phyloP scores from a whole-genome alignment of 2,113 vertebrate species.

The Cephalopholis sonnerati region DNA sequence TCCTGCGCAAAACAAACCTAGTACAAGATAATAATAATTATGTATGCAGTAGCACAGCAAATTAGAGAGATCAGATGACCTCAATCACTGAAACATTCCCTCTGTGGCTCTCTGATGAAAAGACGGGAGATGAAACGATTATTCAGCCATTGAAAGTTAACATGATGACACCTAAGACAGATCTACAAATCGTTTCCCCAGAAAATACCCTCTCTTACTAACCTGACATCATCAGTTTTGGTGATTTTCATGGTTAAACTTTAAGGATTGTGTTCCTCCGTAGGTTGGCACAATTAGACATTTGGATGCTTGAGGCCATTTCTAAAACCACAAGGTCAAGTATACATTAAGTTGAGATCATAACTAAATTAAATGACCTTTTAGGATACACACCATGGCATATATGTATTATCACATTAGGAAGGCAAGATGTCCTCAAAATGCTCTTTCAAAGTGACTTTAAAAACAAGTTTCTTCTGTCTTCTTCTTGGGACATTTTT shows the following conservation, averaged over 20 bases:
- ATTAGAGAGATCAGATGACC: constrained; percentile 31
- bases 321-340: neutral
- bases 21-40: neutral
- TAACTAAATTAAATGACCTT: constrained; percentile 13
- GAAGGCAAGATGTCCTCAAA: neutral
- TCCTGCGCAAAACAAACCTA: neutral
- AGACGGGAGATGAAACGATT: neutral
- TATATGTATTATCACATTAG: neutral
- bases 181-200: neutral
- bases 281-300: neutral
- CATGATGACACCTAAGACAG: neutral
- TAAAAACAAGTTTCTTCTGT: neutral
- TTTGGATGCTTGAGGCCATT: neutral
- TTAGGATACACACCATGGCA: neutral
- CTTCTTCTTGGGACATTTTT: neutral
- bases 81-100: constrained; percentile 22
- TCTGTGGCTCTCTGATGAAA: neutral
- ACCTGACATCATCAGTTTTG: neutral
- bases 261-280: neutral
- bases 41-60: constrained; percentile 9
- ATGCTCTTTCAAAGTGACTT: constrained; percentile 3
- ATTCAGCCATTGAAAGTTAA: neutral
- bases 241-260: constrained; percentile 1
- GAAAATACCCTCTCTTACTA: neutral
- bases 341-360: neutral